A percentile compares a stretch with the other conserved stretches of the same genome.
phyloP scores from a whole-genome alignment of 1,140 invertebrate species.

The Arion vulgaris region DNA sequence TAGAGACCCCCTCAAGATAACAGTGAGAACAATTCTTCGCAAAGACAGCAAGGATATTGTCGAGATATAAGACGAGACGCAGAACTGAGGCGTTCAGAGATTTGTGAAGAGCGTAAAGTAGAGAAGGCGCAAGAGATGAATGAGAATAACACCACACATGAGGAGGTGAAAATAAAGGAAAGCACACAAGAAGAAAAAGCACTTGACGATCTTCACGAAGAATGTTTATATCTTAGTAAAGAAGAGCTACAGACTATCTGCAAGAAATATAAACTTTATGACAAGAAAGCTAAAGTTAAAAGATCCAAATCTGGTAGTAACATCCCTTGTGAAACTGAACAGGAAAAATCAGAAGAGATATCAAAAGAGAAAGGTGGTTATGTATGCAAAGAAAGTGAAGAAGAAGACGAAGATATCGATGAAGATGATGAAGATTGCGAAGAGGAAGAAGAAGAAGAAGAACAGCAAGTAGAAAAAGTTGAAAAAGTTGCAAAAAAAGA shows the following conservation, averaged over 20 bases:
- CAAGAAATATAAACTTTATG: background rate
- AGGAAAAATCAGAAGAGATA: background rate
- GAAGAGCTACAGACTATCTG: background rate
- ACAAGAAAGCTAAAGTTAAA: background rate
- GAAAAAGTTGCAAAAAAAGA: background rate
- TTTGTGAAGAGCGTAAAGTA: too few species aligned
- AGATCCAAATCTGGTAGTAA: background rate
- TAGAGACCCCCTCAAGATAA: background rate
- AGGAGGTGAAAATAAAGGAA: background rate
- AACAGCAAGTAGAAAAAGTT: background rate
- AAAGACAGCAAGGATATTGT: too few species aligned
- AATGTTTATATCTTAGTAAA: background rate
- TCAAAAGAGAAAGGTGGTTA: background rate
- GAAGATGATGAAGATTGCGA: background rate
- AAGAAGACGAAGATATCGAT: background rate
- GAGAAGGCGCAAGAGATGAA: background rate
- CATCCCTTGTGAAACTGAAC: background rate
- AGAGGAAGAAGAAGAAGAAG: background rate
- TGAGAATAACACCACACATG: background rate
- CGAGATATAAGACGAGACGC: too few species aligned
- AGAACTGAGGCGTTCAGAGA: too few species aligned
- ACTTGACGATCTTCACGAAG: background rate
- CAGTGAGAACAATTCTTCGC: too few species aligned
- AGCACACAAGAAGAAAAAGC: background rate
- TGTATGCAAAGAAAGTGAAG: background rate